Evolutionary conservation across 2,113 vertebrate species (phyloP), one percentile per base, ranked within the genome.

Genomic region (Calypte anna): DNA sequence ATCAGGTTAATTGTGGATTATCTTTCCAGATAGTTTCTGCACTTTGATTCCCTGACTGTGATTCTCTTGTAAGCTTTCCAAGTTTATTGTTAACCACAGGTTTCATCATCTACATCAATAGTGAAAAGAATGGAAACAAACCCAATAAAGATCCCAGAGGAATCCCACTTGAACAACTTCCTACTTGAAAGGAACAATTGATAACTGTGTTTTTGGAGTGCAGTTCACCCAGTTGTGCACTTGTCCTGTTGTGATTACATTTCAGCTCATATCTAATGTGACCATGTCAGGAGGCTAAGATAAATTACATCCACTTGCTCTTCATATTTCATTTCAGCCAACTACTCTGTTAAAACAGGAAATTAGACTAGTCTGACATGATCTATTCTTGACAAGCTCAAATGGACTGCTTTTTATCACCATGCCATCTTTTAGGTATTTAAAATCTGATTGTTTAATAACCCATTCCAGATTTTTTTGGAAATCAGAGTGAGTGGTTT

Each of bases 131-230:
- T 89, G 74, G 91, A 91, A 97, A 78, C 62, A 48, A 50, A 62
- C 62, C 74, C 90, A 95, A 89, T 87, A 86, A 72, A 73, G 21
- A 77, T 82, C 93, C 86, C 83, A 54, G 57, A 62, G 74, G 95
- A 93, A 73, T 76, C 54, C 22, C 20, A 23, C n/a, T 92, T 59
- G 81, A 93, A 95, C 50, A 92, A 72, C 86, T 92, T 97, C 81
- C 91, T 92, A 19, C 93, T 95, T 91, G 94, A 95, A 89, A 76
- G 84, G 73, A 96, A 95, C 93, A 89, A 85, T 27, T 87, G 94
- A 93, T 95, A 95, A 73, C 23, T 36, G 68, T 72, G 73, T 12
- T 87, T 94, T 79, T 75, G 51, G 83, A 95, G 46, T 76, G 69
- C 89, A 89, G 61, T 86, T 86, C 74, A 76, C n/a, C 24, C 36